phyloP scores from a whole-genome alignment of 2,113 vertebrate species.

The Emberiza fucata region DNA sequence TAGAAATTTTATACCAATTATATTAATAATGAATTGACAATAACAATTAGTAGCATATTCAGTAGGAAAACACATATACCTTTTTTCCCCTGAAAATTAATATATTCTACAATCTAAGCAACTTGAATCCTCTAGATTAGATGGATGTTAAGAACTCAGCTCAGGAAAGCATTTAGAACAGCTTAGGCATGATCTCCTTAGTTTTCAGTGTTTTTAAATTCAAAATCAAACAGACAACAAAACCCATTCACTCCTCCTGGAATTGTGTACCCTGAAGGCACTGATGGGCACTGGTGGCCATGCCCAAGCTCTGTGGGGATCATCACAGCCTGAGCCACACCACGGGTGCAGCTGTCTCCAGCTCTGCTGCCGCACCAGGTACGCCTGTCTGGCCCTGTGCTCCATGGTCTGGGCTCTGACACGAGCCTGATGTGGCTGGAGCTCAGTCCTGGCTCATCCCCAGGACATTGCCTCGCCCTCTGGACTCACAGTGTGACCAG shows the following conservation, averaged over 20 bases:
- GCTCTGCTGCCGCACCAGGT: not conserved
- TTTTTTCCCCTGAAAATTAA: not conserved
- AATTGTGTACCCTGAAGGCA: not conserved
- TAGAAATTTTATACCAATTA: not conserved
- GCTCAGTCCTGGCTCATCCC: not conserved
- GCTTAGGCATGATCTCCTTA: not conserved
- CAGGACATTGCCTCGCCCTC: not conserved
- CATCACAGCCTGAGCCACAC: not conserved
- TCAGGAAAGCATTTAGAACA: not conserved
- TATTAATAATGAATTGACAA: not conserved
- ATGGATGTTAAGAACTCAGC: not conserved
- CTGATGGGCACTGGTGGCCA: not conserved
- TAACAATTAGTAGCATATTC: not conserved
- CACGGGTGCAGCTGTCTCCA: not conserved
- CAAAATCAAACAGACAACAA: not conserved
- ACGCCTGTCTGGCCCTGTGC: rapidly evolving
- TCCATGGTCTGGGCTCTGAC: rapidly evolving
- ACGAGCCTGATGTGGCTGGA: rapidly evolving
- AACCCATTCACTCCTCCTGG: not conserved
- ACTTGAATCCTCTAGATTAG: not conserved
- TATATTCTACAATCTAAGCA: not conserved
- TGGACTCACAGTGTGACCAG: not conserved
- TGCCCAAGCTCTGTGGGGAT: not conserved
- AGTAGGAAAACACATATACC: not conserved
- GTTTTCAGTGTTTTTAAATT: not conserved